Conservation (phyloP, 1,140 invertebrate genomes). For the Drosophila saltans region DNA sequence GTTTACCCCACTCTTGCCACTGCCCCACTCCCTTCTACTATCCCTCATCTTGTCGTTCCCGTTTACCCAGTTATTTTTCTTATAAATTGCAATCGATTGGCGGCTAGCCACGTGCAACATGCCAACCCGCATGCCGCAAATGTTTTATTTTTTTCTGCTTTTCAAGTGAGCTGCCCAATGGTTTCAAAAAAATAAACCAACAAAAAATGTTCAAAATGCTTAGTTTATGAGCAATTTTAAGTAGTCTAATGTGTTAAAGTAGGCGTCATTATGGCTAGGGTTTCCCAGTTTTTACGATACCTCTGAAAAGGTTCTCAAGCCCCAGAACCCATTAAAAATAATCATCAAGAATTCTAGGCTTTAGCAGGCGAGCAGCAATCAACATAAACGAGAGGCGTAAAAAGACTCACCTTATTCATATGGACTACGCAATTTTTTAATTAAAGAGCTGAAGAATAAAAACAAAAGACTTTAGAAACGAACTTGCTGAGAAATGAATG, state of each 20-base stretch:
- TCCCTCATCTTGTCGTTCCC: background rate
- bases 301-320: constrained; percentile 39
- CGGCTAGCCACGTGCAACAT: constrained; percentile 71
- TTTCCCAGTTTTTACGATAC: constrained; percentile 8
- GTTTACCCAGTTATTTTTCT: constrained; percentile 40
- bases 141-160: constrained; percentile 42
- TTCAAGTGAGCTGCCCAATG: constrained; percentile 40
- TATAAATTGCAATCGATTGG: constrained; percentile 70
- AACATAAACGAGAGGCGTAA: constrained; percentile 46
- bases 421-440: constrained; percentile 31
- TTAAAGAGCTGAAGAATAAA: constrained; percentile 26
- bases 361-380: background rate
- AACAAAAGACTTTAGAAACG: constrained; percentile 61
- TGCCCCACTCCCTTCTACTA: background rate
- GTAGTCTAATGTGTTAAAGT: constrained; percentile 62
- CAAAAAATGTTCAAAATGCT: constrained; percentile 36
- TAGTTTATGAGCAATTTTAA: constrained; percentile 37
- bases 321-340: constrained; percentile 33
- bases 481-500: constrained; percentile 39
- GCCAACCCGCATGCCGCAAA: constrained; percentile 71
- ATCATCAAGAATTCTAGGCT: constrained; percentile 1
- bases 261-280: constrained; percentile 25
- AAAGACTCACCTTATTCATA: constrained; percentile 41
- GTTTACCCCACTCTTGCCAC: constrained; percentile 21
- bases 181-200: constrained; percentile 12